phyloP scores from a whole-genome alignment of 2,113 vertebrate genomes.

The Hemiprocne comata region DNA sequence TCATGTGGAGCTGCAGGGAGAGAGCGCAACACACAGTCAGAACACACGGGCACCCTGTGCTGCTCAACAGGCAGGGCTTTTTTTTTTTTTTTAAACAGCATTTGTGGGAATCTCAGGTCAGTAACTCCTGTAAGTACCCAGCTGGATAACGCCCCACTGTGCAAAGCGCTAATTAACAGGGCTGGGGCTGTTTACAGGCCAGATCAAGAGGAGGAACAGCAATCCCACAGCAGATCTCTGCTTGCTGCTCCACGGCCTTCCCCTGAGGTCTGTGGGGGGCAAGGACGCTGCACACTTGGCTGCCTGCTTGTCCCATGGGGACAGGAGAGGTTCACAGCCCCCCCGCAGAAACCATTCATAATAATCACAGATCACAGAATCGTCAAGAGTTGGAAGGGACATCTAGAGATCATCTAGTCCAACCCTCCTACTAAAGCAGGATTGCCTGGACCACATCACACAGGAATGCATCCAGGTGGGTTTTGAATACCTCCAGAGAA shows the following conservation, averaged over 20 bases:
- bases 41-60: background rate
- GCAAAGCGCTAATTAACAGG: background rate
- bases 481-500: too few relatives aligned
- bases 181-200: background rate
- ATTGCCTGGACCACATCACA: too few relatives aligned
- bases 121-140: background rate
- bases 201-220: background rate
- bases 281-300: background rate
- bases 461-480: too few relatives aligned
- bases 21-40: background rate
- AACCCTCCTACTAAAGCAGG: too few relatives aligned
- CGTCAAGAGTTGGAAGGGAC: too few relatives aligned
- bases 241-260: background rate
- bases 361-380: too few relatives aligned
- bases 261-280: background rate
- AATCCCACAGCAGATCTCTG: background rate
- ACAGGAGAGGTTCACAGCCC: background rate
- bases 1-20: slow-evolving; percentile 87
- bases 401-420: too few relatives aligned
- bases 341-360: too few relatives aligned
- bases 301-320: background rate
- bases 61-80: background rate
- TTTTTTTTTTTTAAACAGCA: background rate
- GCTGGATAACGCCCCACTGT: background rate
- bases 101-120: background rate